A percentile compares a stretch with the other conserved stretches of the same genome.
These are phyloP conservation scores for Phylloscopus trochiloides DNA, from an alignment of 2,113 vertebrate genomes.

Conservation along the genomic window DNA sequence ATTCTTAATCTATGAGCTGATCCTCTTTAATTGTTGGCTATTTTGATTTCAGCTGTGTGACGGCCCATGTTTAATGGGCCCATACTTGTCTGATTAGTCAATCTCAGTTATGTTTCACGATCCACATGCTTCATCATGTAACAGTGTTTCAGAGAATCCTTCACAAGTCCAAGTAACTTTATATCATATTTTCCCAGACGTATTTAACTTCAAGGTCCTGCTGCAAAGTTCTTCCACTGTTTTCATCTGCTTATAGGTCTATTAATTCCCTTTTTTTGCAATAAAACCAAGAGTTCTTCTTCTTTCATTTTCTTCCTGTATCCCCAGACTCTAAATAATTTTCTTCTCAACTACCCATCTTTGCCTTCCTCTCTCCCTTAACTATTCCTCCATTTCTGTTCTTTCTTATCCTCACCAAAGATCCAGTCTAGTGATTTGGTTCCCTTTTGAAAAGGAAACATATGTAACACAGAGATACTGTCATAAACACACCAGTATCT, in stretches of 20 bases:
- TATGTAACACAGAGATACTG: not conserved
- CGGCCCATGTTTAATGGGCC: not conserved
- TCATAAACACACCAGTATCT: not conserved
- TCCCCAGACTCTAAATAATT: not conserved
- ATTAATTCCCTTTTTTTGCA: not conserved
- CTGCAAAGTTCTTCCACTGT: not conserved
- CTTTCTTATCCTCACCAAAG: not conserved
- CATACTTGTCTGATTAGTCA: not conserved
- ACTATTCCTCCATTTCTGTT: not conserved
- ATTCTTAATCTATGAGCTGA: not conserved
- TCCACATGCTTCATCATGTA: not conserved
- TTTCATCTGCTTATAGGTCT: not conserved
- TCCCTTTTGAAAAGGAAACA: conserved; percentile 23
- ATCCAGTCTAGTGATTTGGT: not conserved
- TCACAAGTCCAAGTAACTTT: not conserved
- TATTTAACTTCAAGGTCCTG: not conserved
- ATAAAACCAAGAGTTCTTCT: not conserved
- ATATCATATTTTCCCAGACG: not conserved
- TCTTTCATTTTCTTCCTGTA: not conserved
- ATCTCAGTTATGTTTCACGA: not conserved
- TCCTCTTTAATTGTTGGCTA: not conserved
- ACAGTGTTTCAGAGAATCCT: not conserved
- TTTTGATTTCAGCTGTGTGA: not conserved
- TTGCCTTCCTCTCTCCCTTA: not conserved
- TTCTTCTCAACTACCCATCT: not conserved